Conservation (phyloP, 2,797 vertebrate genomes). For the Channa striata region DNA sequence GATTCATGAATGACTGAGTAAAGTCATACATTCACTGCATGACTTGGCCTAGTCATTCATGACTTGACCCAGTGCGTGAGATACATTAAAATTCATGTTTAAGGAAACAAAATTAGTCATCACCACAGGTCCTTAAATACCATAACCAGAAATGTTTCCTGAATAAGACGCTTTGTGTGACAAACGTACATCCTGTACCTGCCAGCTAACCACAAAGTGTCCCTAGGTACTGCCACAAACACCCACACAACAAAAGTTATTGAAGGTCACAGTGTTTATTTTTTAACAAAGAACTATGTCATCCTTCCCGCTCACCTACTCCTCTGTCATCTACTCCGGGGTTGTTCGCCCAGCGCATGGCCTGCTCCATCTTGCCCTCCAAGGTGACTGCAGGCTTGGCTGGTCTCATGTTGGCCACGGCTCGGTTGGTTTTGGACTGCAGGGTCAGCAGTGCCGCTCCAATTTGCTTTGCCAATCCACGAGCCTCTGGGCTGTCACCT, state of each 20-base stretch:
- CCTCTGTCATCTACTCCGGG: constrained; percentile 95
- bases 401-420: constrained; percentile 95
- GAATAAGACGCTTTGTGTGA: constrained; percentile 31
- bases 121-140: constrained; percentile 3
- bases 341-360: constrained; percentile 96
- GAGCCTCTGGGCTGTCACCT: constrained; percentile 96
- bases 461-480: constrained; percentile 94
- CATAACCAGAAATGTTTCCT: constrained; percentile 18
- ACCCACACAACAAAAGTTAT: constrained; percentile 20
- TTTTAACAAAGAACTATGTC: constrained; percentile 37
- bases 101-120: constrained; percentile 46
- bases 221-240: constrained; percentile 4
- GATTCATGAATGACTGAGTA: constrained; percentile 22
- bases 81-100: constrained; percentile 19
- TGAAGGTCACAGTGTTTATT: constrained; percentile 52
- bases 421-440: constrained; percentile 96
- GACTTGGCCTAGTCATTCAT: constrained; percentile 11
- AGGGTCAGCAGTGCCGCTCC: constrained; percentile 93
- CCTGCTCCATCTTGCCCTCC: constrained; percentile 99
- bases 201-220: not conserved
- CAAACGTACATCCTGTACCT: constrained; percentile 15
- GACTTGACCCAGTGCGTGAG: not conserved
- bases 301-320: constrained; percentile 86
- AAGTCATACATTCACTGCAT: constrained; percentile 42
- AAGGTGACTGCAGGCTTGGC: constrained; percentile 95